Base-by-base conservation (phyloP, 2,113 vertebrate genomes). In the Peucedramus taeniatus region DNA sequence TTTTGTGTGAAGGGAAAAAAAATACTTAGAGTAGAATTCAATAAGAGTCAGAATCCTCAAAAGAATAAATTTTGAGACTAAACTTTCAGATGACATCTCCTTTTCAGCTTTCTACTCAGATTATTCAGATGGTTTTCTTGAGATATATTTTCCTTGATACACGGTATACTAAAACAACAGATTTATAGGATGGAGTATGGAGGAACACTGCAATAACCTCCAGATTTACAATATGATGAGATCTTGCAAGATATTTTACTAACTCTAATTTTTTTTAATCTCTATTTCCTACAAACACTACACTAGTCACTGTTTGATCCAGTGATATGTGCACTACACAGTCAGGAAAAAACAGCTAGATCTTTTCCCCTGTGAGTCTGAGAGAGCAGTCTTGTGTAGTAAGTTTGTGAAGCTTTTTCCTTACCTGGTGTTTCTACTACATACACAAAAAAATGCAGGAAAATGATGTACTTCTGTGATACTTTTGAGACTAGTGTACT, bases 11-110 rank as follows among this genome's bases (percentile, higher is more conserved):
- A 15, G 18, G 23, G 3, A 39, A 50, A 65, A 51, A 74, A 61
- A 16, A 4, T 0, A 40, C 5, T 26, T 56, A 4, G 26, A 3
- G 1, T 10, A 60, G 18, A 69, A 77, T 69, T 50, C 15, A 77
- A 0, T 42, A 37, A 27, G 4, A 69, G 14, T 9, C 23, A 79
- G 56, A 61, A 86, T 71, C 14, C 63, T 57, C 13, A 77, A 27
- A 91, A 50, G n/a, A 54, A 6, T 47, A 6, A 54, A 31, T 54
- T 83, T 63, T 72, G 26, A 72, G 26, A 42, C 20, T 80, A 87
- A 84, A n/a, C 7, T 86, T 22, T 83, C 7, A 61, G 21, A 22
- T 64, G 20, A 37, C 4, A 35, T 64, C 7, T 76, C 30, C 9
- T 89, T 87, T 63, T 37, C 44, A 76, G 11, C 15, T 80, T 63